Base-by-base conservation (phyloP, 2,888 invertebrate genomes). In the Tetragonisca angustula region DNA sequence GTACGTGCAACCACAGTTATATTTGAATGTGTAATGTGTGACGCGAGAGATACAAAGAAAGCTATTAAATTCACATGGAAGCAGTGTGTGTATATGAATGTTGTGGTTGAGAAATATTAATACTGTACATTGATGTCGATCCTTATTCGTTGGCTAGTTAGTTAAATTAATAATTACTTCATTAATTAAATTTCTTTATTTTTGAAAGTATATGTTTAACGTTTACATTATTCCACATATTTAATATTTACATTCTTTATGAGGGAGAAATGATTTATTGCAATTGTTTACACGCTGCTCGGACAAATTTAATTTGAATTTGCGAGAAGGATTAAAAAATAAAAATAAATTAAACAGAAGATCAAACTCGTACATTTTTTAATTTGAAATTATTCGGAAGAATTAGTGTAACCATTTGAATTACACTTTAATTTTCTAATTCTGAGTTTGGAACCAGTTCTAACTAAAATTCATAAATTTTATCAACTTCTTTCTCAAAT, bases 11-110 rank as follows among this genome's bases (percentile, higher is more conserved):
- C 36, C 13, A 32, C 19, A 19, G 11, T 4, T 69, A 3, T 21
- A n/a, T 54, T 32, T 32, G 17, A 32, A 2, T n/a, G 4, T 21
- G 2, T 21, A 2, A n/a, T 27, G 24, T 27, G 27, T 27, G 50
- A 68, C 17, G 27, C 19, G 50, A 49, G 59, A 71, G 61, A 49
- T 59, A 43, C 69, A 62, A 73, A 1, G 49, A 73, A 32, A 62
- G 17, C n/a, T n/a, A 17, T 27, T 43, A 73, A 49, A 50, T 73
- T 73, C 62, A 32, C 15, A n/a, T 62, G n/a, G 43, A 36, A 43
- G 56, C n/a, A 59, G 50, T 4, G 4, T 49, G n/a, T 49, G 36
- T 36, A 36, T 36, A 9, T 70, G n/a, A 24, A 52, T 11, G 2
- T 52, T 69, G 36, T 56, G 59, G n/a, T 11, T 0, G 0, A 1